These are phyloP conservation scores for Cataglyphis cursor DNA, from an alignment of 2,888 invertebrate species.

Conservation along the genomic window DNA sequence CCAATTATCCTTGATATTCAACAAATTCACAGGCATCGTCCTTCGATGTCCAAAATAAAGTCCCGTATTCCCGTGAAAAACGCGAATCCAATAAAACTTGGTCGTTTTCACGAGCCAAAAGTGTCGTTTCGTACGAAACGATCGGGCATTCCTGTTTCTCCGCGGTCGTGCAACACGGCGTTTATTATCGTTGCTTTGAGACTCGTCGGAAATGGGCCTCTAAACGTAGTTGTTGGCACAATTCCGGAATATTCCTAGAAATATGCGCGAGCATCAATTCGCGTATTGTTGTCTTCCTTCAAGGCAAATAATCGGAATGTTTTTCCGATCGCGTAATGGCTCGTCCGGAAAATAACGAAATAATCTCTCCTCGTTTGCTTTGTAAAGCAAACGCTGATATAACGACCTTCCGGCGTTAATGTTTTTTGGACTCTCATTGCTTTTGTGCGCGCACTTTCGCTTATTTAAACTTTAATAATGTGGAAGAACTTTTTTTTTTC, in stretches of 20 bases:
- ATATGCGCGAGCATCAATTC: constrained; percentile 9
- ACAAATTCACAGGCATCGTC: constrained; percentile 55
- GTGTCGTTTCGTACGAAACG: constrained; percentile 47
- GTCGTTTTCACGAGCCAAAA: constrained; percentile 25
- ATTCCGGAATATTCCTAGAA: constrained; percentile 42
- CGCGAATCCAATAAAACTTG: constrained; percentile 22
- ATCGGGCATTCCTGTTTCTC: constrained; percentile 40
- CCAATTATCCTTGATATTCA: constrained; percentile 71
- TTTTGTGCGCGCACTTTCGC: neutral
- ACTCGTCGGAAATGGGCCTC: constrained; percentile 34
- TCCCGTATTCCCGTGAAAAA: constrained; percentile 40
- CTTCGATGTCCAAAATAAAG: constrained; percentile 74
- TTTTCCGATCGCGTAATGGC: neutral
- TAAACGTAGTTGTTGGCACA: constrained; percentile 49
- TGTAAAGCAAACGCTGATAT: constrained; percentile 12
- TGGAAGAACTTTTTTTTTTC: constrained; percentile 4
- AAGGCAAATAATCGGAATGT: constrained; percentile 1
- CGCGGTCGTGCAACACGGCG: constrained; percentile 19
- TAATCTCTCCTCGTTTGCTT: neutral
- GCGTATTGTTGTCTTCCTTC: constrained; percentile 1
- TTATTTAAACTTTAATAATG: neutral
- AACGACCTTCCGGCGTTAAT: neutral
- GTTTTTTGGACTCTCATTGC: neutral
- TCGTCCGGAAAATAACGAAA: constrained; percentile 1
- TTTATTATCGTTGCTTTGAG: constrained; percentile 48